Conservation (phyloP, 2,888 invertebrate species). For the Callyntrura sp. region DNA sequence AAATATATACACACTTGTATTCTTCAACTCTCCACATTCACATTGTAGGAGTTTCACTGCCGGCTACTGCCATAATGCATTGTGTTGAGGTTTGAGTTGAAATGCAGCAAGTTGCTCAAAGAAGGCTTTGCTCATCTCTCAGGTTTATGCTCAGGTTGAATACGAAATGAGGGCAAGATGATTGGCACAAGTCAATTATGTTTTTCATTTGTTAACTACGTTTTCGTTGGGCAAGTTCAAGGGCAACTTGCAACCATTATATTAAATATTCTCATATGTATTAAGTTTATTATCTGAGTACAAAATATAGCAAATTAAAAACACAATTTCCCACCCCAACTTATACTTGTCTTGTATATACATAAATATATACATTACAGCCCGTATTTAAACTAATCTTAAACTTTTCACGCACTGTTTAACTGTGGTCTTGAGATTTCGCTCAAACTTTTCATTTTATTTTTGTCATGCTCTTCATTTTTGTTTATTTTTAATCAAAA, state of each 20-base stretch:
- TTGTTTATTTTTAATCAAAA: conserved; percentile 19
- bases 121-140: conserved; percentile 46
- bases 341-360: no score
- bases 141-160: conserved; percentile 15
- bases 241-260: conserved; percentile 57
- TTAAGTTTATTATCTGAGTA: no score
- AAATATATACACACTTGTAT: neutral
- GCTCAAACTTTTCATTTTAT: conserved; percentile 34
- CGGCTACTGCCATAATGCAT: conserved; percentile 13
- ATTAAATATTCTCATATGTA: neutral
- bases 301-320: no score
- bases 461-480: conserved; percentile 40
- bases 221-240: conserved; percentile 77
- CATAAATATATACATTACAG: no score
- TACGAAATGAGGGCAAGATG: conserved; percentile 80
- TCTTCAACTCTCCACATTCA: conserved; percentile 34
- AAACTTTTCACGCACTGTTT: neutral
- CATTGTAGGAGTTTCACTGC: conserved; percentile 36
- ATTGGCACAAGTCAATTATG: conserved; percentile 83
- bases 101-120: conserved; percentile 34
- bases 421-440: conserved; percentile 19
- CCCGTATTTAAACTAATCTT: no score
- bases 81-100: neutral
- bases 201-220: conserved; percentile 74
- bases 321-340: neutral